These are phyloP conservation scores for Ptilorrhoa leucosticta DNA, from an alignment of 2,113 vertebrate genomes.

Conservation along the genomic window DNA sequence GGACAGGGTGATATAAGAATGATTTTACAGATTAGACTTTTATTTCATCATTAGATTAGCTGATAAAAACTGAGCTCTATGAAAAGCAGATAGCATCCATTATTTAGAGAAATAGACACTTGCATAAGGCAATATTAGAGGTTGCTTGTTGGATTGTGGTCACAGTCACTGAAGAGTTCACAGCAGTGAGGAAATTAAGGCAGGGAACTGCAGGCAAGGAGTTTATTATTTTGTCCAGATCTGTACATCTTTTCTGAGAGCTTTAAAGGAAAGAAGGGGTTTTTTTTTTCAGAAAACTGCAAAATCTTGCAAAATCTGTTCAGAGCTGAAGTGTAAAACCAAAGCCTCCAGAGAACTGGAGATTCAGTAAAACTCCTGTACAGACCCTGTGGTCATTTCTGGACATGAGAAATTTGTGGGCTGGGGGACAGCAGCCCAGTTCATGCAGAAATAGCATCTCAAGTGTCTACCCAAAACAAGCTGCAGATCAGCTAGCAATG, in stretches of 20 bases:
- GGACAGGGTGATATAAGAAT: neutral
- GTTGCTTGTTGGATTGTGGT: neutral
- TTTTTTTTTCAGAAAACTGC: neutral
- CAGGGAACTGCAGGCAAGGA: neutral
- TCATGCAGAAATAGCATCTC: neutral
- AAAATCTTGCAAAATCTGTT: neutral
- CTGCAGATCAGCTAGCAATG: neutral
- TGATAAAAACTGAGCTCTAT: neutral
- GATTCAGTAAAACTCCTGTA: neutral
- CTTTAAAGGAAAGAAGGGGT: neutral
- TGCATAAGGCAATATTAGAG: neutral
- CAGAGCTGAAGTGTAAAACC: neutral
- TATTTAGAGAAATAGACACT: neutral
- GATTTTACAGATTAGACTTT: neutral
- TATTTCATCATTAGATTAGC: neutral
- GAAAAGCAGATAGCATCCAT: neutral
- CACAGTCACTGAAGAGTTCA: neutral
- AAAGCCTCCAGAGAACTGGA: neutral
- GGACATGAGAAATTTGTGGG: neutral
- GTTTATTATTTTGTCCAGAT: neutral
- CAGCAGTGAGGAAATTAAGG: neutral
- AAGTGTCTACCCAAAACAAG: neutral
- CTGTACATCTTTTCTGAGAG: neutral
- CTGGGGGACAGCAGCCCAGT: neutral
- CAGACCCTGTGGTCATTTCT: neutral